These are phyloP conservation scores for Rhamnusium bicolor DNA, from an alignment of 2,888 invertebrate species.

Conservation along the genomic window DNA sequence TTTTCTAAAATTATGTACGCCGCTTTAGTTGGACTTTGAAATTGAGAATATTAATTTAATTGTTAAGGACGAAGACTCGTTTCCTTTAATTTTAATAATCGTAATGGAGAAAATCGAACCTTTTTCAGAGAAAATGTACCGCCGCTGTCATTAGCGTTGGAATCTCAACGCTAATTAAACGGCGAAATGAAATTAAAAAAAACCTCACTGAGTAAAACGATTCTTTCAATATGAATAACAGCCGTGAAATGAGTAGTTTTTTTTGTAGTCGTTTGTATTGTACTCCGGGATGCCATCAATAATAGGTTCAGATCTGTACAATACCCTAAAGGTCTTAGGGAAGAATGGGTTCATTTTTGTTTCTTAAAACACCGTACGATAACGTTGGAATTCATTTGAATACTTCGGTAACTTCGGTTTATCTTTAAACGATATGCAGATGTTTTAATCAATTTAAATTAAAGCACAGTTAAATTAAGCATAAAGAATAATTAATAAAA, in stretches of 20 bases:
- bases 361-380: neutral
- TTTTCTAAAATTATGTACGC: no score
- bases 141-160: neutral
- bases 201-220: constrained; percentile 54
- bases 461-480: constrained; percentile 4
- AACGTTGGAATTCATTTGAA: neutral
- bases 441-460: constrained; percentile 22
- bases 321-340: constrained; percentile 33
- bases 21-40: no score
- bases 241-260: constrained; percentile 67
- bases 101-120: neutral
- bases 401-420: neutral
- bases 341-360: constrained; percentile 7
- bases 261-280: constrained; percentile 45
- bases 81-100: no score
- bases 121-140: neutral
- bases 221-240: constrained; percentile 65
- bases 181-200: constrained; percentile 51
- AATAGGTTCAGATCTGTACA: constrained; percentile 33
- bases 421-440: constrained; percentile 11
- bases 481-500: constrained; percentile 17
- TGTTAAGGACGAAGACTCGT: no score
- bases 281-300: constrained; percentile 32
- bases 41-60: no score
- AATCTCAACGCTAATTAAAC: constrained; percentile 27